Conservation (phyloP, 1,140 invertebrate species). For the Cydia fagiglandana region DNA sequence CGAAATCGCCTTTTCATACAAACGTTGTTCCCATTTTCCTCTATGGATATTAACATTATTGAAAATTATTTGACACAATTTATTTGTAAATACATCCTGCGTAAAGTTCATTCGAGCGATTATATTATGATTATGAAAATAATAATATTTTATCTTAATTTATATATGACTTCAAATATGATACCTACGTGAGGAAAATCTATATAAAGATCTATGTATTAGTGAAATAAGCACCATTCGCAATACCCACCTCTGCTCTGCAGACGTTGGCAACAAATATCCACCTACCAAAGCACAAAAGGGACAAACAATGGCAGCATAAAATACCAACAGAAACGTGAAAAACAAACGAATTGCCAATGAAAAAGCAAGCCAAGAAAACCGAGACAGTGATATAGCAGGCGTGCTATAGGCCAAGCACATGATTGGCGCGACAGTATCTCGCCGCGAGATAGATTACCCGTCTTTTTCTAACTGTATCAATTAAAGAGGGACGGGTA, state of each 20-base stretch:
- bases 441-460: no score
- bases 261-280: neutral
- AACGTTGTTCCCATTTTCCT: no score
- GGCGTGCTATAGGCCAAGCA: no score
- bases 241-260: constrained; percentile 7
- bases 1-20: no score
- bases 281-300: neutral
- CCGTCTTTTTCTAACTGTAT: no score
- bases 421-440: no score
- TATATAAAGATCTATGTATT: neutral
- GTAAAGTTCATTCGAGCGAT: neutral
- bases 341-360: constrained; percentile 15
- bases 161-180: neutral
- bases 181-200: neutral
- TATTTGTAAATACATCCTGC: neutral
- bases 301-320: constrained; percentile 7
- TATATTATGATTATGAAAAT: neutral
- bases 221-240: neutral
- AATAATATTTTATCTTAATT: neutral
- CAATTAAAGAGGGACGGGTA: no score
- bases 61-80: no score
- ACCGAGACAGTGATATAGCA: constrained; percentile 45
- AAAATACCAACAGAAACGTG: constrained; percentile 4
- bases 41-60: no score
- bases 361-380: constrained; percentile 42